Evolutionary conservation across 2,113 vertebrate species (phyloP), one percentile per base, ranked within the genome.

Genomic region (Triplophysa tibetana): DNA sequence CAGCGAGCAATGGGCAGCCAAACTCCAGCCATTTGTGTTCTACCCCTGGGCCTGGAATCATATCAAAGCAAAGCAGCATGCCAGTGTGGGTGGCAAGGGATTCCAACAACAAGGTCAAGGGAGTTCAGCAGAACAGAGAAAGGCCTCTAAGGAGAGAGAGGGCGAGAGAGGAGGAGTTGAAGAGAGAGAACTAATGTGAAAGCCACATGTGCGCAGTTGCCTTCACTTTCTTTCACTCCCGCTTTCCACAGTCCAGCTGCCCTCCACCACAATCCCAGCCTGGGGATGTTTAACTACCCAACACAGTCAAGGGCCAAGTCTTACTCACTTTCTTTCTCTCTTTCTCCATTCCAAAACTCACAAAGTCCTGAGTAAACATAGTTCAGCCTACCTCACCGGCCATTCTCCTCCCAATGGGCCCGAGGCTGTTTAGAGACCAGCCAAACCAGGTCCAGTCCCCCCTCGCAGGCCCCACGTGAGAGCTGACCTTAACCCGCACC

Each of bases 21-120:
- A 52, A 75, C n/a, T 38, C 5, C 54, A 72, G 81, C 11, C 62
- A 54, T 66, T 85, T 83, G 82, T 86, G 85, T 88, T 81, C 72
- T 88, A 89, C 85, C 82, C 87, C 83, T 83, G 85, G 85, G 89
- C 82, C 82, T 91, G 88, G 87, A 89, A 78, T 43, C 29, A 45
- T 73, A 88, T 84, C 88, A 89, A 81, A 83, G 48, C 66, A 54
- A 58, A 79, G 54, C 45, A 54, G 2, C 33, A 79, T 74, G 80
- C 84, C 79, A 82, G 70, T 69, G 63, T 29, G 70, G 72, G 81
- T 81, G 68, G 69, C 63, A 56, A 48, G 83, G 77, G 72, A 75
- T 83, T 81, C 68, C 75, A 80, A 78, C 63, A 62, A 63, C 78
- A 61, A 82, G 43, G 82, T 81, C 63, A 64, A 24, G 8, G 60